Conservation (phyloP, 2,797 vertebrate species). For the Chelon labrosus region DNA sequence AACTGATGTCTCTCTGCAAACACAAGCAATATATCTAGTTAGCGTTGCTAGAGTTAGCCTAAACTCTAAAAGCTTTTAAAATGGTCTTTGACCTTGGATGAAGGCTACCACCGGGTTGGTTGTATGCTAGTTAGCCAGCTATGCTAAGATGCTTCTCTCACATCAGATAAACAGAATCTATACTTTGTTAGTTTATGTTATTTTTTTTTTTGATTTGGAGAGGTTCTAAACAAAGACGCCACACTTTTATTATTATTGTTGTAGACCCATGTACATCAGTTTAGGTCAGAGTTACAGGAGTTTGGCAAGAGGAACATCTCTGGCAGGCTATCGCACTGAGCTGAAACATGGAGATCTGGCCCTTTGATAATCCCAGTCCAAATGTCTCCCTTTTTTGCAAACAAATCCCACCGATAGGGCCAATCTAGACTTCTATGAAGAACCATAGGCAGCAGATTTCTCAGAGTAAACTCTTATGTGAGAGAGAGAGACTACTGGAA, state of each 20-base stretch:
- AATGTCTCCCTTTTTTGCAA: conserved; percentile 75
- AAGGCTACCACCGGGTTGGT: too few species aligned
- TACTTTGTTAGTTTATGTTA: neutral
- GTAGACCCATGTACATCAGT: neutral
- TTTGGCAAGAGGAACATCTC: conserved; percentile 41
- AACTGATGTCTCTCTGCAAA: too few species aligned
- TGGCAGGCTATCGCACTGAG: conserved; percentile 47
- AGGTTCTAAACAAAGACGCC: neutral
- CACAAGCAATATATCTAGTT: too few species aligned
- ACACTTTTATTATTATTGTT: neutral
- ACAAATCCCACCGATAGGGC: conserved; percentile 63
- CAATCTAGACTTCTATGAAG: conserved; percentile 57
- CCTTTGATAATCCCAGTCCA: conserved; percentile 71
- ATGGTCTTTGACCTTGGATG: too few species aligned
- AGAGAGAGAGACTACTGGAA: conserved; percentile 59
- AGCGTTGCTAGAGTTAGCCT: too few species aligned
- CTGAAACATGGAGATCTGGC: conserved; percentile 67
- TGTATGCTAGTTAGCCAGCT: neutral
- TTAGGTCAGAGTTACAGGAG: conserved; percentile 19
- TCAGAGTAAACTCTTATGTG: conserved; percentile 52
- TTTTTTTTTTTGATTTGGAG: neutral
- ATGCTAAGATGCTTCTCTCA: neutral
- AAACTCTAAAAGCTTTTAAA: too few species aligned
- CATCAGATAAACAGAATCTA: neutral
- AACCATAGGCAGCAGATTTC: conserved; percentile 66